Conservation (phyloP, 1,140 invertebrate species). For the Drosophila setifemur region DNA sequence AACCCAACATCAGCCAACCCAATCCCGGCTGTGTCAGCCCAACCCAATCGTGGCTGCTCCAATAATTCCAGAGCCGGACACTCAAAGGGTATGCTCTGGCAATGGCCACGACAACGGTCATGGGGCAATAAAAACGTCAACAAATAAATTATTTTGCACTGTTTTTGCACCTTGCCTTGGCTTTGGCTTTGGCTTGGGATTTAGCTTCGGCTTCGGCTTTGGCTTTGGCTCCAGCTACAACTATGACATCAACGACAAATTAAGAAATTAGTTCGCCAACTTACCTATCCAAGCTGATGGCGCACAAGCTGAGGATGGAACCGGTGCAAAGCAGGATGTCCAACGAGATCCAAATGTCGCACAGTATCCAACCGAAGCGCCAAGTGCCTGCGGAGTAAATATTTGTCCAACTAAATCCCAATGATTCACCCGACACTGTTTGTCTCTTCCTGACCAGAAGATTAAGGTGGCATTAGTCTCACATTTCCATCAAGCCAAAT, state of each 20-base stretch:
- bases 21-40: slow-evolving; percentile 25
- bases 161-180: slow-evolving; percentile 66
- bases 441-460: background rate
- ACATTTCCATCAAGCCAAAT: background rate
- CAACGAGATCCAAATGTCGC: slow-evolving; percentile 95
- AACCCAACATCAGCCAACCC: no score
- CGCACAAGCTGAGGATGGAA: slow-evolving; percentile 89
- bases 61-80: slow-evolving; percentile 24
- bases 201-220: background rate
- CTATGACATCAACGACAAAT: slow-evolving; percentile 56
- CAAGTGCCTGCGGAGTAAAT: slow-evolving; percentile 85
- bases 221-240: background rate
- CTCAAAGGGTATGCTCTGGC: slow-evolving; percentile 43
- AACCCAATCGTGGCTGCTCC: slow-evolving; percentile 24
- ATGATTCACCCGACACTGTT: background rate
- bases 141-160: slow-evolving; percentile 61
- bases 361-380: slow-evolving; percentile 90
- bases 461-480: slow-evolving; percentile 9
- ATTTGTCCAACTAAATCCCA: slow-evolving; percentile 6
- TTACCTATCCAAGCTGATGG: slow-evolving; percentile 77
- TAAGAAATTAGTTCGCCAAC: slow-evolving; percentile 46
- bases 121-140: slow-evolving; percentile 67
- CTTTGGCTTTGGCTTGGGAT: slow-evolving; percentile 11
- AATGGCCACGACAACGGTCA: slow-evolving; percentile 38
- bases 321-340: slow-evolving; percentile 96